A percentile compares a stretch with the other conserved stretches of the same genome.
phyloP scores from a whole-genome alignment of 2,888 invertebrate genomes.

The Ptychoptera albimana region DNA sequence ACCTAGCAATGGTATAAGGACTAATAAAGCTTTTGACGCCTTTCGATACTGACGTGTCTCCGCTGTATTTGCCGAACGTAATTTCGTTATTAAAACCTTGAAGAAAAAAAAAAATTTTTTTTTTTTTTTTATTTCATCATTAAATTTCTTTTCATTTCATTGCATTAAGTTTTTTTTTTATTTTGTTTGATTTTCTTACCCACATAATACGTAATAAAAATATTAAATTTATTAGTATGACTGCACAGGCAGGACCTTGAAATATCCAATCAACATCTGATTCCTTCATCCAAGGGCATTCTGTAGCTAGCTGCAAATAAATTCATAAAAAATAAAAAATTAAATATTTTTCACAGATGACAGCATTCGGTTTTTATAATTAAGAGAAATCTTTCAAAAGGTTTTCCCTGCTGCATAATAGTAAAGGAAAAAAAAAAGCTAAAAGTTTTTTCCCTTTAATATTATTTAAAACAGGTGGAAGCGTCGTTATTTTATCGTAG shows the following conservation, averaged over 20 bases:
- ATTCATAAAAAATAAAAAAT: too few species aligned
- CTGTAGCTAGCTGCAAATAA: constrained; percentile 29
- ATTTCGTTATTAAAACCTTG: constrained; percentile 88
- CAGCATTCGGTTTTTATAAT: too few species aligned
- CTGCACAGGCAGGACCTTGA: constrained; percentile 64
- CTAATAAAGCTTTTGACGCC: constrained; percentile 78
- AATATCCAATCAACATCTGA: constrained; percentile 77
- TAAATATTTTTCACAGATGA: too few species aligned
- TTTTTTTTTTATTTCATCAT: too few species aligned
- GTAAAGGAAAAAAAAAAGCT: too few species aligned
- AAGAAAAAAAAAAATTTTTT: background rate
- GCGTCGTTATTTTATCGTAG: too few species aligned
- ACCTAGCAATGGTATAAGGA: constrained; percentile 80
- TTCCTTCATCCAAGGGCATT: constrained; percentile 66
- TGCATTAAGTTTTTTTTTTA: too few species aligned
- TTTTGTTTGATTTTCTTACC: constrained; percentile 36
- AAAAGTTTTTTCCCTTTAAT: too few species aligned
- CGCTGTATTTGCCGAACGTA: constrained; percentile 74
- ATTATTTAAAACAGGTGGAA: too few species aligned
- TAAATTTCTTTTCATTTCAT: too few species aligned
- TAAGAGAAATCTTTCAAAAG: too few species aligned
- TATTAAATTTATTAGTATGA: constrained; percentile 62
- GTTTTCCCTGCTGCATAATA: too few species aligned
- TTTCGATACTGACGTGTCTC: constrained; percentile 84
- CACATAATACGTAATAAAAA: constrained; percentile 79